Evolutionary conservation across 2,113 vertebrate genomes (phyloP).

Genomic region (Psammodynastes pulverulentus): DNA sequence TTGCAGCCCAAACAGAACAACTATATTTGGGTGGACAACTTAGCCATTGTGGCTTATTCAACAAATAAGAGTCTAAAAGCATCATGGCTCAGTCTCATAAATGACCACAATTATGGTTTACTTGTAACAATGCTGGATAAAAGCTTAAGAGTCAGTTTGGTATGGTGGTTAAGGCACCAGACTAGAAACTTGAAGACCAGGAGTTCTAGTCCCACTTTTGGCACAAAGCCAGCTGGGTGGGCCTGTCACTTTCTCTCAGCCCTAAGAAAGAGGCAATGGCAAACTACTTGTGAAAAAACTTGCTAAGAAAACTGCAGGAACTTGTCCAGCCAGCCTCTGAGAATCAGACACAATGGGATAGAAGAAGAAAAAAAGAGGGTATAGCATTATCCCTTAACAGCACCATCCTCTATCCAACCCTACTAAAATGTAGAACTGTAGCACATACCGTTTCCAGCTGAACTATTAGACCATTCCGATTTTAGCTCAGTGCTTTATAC

Average conservation of each 20-base stretch:
- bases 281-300: too few species aligned
- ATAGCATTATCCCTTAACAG: not conserved
- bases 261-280: too few species aligned
- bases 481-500: not conserved
- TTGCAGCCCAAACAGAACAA: not conserved
- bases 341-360: not conserved
- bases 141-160: not conserved
- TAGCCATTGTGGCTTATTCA: not conserved
- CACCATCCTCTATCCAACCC: too few species aligned
- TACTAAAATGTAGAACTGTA: not conserved
- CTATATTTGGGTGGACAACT: not conserved
- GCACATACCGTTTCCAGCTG: not conserved
- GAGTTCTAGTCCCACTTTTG: too few species aligned
- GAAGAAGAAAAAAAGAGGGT: not conserved
- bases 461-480: not conserved
- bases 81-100: not conserved
- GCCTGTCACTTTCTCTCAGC: too few species aligned
- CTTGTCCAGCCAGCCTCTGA: not conserved
- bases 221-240: too few species aligned
- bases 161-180: too few species aligned
- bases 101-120: not conserved
- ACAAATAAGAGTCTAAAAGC: not conserved
- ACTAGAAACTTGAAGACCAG: too few species aligned
- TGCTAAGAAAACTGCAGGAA: not conserved
- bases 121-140: not conserved